A percentile compares a stretch with the other conserved stretches of the same genome.
Conservation (phyloP, 2,797 vertebrate genomes). For the Enteromius treurensis region DNA sequence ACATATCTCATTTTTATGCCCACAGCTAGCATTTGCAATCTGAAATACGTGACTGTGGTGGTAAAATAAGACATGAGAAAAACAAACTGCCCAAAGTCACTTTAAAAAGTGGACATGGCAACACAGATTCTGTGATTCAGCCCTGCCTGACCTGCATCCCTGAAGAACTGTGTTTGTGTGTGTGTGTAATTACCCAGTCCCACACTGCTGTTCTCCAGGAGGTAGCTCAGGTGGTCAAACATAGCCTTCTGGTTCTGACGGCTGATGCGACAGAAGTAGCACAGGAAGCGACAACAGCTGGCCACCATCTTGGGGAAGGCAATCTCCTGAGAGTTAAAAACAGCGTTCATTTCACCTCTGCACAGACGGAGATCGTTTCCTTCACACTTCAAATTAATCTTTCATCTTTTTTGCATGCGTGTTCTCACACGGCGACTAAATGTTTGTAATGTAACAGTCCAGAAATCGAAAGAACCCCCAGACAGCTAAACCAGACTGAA, state of each 20-base stretch:
- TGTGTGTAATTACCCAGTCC: constrained; percentile 79
- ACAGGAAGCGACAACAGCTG: constrained; percentile 89
- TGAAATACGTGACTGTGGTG: background rate
- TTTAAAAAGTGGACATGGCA: constrained; percentile 21
- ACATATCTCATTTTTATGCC: background rate
- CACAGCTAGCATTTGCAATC: background rate
- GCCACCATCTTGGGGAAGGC: constrained; percentile 90
- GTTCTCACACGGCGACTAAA: constrained; percentile 2
- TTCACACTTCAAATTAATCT: constrained; percentile 26
- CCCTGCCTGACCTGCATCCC: constrained; percentile 57
- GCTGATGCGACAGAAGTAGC: constrained; percentile 91
- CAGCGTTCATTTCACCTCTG: constrained; percentile 17
- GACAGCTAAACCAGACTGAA: constrained; percentile 34
- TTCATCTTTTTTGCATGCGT: background rate
- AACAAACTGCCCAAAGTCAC: background rate
- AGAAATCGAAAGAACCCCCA: constrained; percentile 18
- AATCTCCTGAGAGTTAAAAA: constrained; percentile 77
- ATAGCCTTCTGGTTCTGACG: constrained; percentile 91
- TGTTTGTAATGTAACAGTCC: constrained; percentile 8
- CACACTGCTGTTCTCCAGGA: constrained; percentile 89
- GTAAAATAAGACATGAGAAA: background rate
- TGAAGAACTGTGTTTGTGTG: constrained; percentile 46
- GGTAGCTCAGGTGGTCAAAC: constrained; percentile 90
- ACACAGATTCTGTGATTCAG: constrained; percentile 62
- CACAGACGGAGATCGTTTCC: constrained; percentile 22